A percentile compares a stretch with the other conserved stretches of the same genome.
Evolutionary conservation across 2,888 invertebrate genomes (phyloP).

Genomic region (Lathronympha strigana): DNA sequence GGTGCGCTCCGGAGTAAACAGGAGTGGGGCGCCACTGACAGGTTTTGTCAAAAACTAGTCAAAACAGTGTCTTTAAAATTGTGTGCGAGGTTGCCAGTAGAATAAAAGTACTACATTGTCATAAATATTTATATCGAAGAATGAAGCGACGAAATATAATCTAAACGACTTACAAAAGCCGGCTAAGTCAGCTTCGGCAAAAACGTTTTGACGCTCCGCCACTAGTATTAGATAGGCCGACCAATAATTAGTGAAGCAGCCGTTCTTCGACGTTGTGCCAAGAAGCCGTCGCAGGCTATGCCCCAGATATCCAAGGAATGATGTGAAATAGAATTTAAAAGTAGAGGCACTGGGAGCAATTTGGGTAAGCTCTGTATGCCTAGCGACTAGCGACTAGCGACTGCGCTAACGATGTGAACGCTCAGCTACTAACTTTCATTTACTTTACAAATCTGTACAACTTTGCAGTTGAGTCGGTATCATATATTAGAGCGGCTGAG

Average conservation of each 20-base stretch:
- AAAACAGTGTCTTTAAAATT: too few relatives aligned
- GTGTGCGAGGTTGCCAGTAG: too few relatives aligned
- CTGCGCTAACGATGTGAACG: conserved; percentile 3
- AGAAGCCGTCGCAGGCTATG: conserved; percentile 32
- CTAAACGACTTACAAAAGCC: not conserved
- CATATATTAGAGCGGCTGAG: too few relatives aligned
- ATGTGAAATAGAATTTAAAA: conserved; percentile 43
- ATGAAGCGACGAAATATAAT: too few relatives aligned
- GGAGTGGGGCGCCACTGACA: too few relatives aligned
- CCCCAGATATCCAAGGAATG: conserved; percentile 41
- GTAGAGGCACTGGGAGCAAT: conserved; percentile 40
- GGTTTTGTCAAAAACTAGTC: too few relatives aligned
- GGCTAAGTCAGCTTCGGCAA: too few relatives aligned
- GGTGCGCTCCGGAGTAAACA: too few relatives aligned
- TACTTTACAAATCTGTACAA: not conserved
- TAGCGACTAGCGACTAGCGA: not conserved
- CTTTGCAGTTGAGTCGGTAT: too few relatives aligned
- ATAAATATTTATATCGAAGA: too few relatives aligned
- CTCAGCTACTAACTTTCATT: not conserved
- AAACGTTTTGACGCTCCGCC: too few relatives aligned
- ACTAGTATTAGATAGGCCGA: not conserved
- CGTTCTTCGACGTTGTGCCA: conserved; percentile 3
- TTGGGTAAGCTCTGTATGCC: conserved; percentile 23
- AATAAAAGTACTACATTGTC: too few relatives aligned
- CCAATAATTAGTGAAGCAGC: conserved; percentile 2